These are phyloP conservation scores for Drosophila eugracilis DNA, from an alignment of 1,140 invertebrate genomes.

Conservation along the genomic window DNA sequence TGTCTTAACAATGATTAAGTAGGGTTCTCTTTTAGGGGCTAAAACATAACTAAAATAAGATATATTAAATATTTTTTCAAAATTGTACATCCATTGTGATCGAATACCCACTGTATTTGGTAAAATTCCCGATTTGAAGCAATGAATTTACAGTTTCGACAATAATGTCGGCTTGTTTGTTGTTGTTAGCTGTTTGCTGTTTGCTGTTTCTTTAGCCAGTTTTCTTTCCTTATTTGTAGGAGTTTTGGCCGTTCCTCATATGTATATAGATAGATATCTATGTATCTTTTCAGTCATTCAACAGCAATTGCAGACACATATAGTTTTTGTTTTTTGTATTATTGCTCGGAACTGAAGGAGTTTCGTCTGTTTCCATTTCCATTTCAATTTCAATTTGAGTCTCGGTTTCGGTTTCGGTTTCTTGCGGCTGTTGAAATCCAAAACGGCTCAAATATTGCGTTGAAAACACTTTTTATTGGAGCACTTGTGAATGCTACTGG, in stretches of 20 bases:
- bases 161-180: slow-evolving; percentile 6
- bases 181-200: no score
- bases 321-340: slow-evolving; percentile 8
- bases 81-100: no score
- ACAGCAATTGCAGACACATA: slow-evolving; percentile 21
- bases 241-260: background rate
- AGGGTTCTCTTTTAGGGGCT: no score
- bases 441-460: slow-evolving; percentile 33
- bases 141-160: slow-evolving; percentile 27
- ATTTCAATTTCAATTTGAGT: slow-evolving; percentile 19
- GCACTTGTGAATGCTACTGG: slow-evolving; percentile 29
- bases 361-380: slow-evolving; percentile 21
- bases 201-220: background rate
- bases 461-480: slow-evolving; percentile 21
- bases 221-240: slow-evolving; percentile 5
- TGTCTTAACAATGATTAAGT: no score
- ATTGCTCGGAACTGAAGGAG: slow-evolving; percentile 9
- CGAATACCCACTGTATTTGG: slow-evolving; percentile 4
- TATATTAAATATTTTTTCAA: no score
- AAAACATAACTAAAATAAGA: no score
- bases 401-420: slow-evolving; percentile 23
- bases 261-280: no score
- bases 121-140: slow-evolving; percentile 8
- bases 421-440: slow-evolving; percentile 34
- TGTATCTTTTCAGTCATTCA: slow-evolving; percentile 6